phyloP scores from a whole-genome alignment of 2,113 vertebrate species.

The Daphoenositta chrysoptera region DNA sequence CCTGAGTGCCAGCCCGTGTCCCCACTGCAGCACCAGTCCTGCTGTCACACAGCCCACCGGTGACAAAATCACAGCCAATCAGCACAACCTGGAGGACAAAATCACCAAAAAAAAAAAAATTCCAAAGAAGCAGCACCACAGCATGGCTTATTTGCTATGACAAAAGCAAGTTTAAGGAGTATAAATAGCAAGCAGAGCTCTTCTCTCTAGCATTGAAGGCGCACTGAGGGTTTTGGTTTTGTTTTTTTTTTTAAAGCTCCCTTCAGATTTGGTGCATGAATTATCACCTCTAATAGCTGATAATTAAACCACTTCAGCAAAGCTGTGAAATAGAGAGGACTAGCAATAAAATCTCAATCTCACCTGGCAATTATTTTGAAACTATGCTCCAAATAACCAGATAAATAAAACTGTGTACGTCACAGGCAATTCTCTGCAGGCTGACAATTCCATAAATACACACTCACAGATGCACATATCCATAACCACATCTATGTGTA shows the following conservation, averaged over 20 bases:
- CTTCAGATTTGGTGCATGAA: constrained; percentile 56
- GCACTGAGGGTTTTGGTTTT: background rate
- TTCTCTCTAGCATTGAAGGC: background rate
- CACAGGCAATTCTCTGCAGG: background rate
- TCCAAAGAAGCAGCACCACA: background rate
- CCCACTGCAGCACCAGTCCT: background rate
- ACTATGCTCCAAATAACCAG: constrained; percentile 2
- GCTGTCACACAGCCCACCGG: background rate
- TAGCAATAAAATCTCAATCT: constrained; percentile 25
- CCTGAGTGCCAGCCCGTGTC: accelerated
- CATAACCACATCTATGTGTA: background rate
- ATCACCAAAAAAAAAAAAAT: background rate
- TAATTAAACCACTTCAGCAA: constrained; percentile 66
- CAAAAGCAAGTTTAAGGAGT: background rate
- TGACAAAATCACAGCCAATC: background rate
- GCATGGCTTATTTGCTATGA: background rate
- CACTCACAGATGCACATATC: background rate
- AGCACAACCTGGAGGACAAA: background rate
- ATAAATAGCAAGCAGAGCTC: background rate
- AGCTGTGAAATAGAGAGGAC: constrained; percentile 53
- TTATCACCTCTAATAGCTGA: constrained; percentile 71
- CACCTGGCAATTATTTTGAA: constrained; percentile 54
- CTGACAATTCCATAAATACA: constrained; percentile 15
- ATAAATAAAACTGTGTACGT: constrained; percentile 18
- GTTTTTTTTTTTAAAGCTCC: background rate